A percentile compares a stretch with the other conserved stretches of the same genome.
phyloP scores from a whole-genome alignment of 2,888 invertebrate genomes.

The Neoaliturus tenellus region DNA sequence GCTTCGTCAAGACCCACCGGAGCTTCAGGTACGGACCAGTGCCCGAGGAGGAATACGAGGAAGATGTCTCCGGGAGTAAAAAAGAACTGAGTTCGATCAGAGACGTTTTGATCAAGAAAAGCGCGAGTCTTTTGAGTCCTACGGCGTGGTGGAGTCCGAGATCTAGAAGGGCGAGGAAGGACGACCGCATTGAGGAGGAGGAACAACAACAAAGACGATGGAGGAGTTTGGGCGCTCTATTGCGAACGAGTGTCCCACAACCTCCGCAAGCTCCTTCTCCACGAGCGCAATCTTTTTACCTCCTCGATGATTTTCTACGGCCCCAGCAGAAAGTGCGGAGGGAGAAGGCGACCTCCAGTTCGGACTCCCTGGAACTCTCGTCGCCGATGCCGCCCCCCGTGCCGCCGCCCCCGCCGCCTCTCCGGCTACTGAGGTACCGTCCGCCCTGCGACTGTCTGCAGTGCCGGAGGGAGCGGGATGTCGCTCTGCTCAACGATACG shows the following conservation, averaged over 20 bases:
- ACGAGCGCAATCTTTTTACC: constrained; percentile 73
- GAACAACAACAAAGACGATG: constrained; percentile 72
- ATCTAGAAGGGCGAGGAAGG: constrained; percentile 67
- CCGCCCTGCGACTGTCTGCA: constrained; percentile 63
- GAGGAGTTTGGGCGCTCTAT: constrained; percentile 73
- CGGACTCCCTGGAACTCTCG: constrained; percentile 71
- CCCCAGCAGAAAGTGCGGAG: constrained; percentile 67
- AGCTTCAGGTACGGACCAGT: constrained; percentile 61
- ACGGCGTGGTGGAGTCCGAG: constrained; percentile 68
- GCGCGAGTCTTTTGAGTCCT: constrained; percentile 67
- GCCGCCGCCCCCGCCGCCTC: constrained; percentile 73
- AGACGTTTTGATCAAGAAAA: constrained; percentile 67
- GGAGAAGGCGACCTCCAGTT: constrained; percentile 67
- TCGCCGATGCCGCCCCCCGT: constrained; percentile 73
- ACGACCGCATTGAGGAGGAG: constrained; percentile 61
- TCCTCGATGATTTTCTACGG: constrained; percentile 73
- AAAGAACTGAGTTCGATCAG: constrained; percentile 59
- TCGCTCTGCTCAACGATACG: constrained; percentile 57
- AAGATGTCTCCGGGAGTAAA: constrained; percentile 46
- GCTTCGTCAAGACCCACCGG: constrained; percentile 69
- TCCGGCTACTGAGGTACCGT: constrained; percentile 66
- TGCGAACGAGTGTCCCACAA: constrained; percentile 68
- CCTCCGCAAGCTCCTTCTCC: constrained; percentile 69
- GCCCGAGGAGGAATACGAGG: constrained; percentile 63
- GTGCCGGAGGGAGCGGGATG: constrained; percentile 61